phyloP scores from a whole-genome alignment of 2,797 vertebrate species.

The Arnoldichthys spilopterus region DNA sequence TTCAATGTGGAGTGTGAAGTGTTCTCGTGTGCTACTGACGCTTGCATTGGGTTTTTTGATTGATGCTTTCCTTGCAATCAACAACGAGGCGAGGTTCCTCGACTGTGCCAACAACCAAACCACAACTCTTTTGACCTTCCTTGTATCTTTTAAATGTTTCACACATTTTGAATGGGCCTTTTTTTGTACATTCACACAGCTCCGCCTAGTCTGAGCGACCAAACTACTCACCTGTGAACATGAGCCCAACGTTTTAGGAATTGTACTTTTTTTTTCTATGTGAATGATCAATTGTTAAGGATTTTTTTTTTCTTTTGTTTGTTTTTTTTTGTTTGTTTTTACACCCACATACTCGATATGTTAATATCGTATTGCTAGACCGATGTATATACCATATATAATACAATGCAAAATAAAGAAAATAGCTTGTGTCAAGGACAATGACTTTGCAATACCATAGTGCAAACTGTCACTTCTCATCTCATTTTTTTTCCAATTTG shows the following conservation, averaged over 20 bases:
- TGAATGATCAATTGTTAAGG: slow-evolving; percentile 64
- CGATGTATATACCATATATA: slow-evolving; percentile 70
- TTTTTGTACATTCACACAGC: slow-evolving; percentile 57
- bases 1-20: slow-evolving; percentile 61
- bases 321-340: slow-evolving; percentile 31
- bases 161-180: slow-evolving; percentile 57
- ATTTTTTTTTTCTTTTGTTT: slow-evolving; percentile 36
- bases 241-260: slow-evolving; percentile 61
- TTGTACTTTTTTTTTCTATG: slow-evolving; percentile 52
- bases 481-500: slow-evolving; percentile 50
- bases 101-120: slow-evolving; percentile 71
- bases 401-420: slow-evolving; percentile 68
- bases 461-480: slow-evolving; percentile 61
- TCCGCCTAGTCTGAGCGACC: slow-evolving; percentile 52
- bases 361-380: slow-evolving; percentile 66
- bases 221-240: slow-evolving; percentile 56
- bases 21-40: slow-evolving; percentile 57
- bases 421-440: slow-evolving; percentile 62
- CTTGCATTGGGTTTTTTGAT: slow-evolving; percentile 63
- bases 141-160: slow-evolving; percentile 54
- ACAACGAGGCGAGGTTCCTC: slow-evolving; percentile 52
- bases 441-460: slow-evolving; percentile 71
- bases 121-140: slow-evolving; percentile 48
- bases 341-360: slow-evolving; percentile 63
- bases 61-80: slow-evolving; percentile 60